Evolutionary conservation across 2,888 invertebrate species (phyloP).

Genomic region (Meloe dianella): DNA sequence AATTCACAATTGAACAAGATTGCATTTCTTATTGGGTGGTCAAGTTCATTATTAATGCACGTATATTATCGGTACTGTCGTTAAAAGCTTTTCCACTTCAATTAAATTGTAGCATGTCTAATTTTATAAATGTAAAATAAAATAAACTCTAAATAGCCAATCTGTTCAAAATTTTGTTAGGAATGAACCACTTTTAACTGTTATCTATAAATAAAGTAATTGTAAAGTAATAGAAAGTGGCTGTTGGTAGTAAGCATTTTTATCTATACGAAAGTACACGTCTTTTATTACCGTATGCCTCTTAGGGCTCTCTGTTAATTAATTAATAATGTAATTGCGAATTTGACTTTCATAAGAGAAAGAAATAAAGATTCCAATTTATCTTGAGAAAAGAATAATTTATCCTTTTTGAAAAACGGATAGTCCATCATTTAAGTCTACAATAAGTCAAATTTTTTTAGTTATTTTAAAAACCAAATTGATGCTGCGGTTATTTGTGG

Average conservation of each 20-base stretch:
- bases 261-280: no score
- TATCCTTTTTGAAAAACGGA: no score
- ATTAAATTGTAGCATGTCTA: not conserved
- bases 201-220: not conserved
- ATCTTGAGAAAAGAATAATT: no score
- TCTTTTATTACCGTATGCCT: no score
- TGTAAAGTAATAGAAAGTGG: not conserved
- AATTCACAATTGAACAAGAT: not conserved
- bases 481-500: no score
- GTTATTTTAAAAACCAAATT: no score
- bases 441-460: no score
- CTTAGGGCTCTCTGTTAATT: not conserved
- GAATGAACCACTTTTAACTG: not conserved
- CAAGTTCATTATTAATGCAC: not conserved
- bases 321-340: no score
- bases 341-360: no score
- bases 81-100: not conserved
- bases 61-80: not conserved
- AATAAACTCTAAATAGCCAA: not conserved
- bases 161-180: not conserved
- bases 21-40: slow-evolving; percentile 5
- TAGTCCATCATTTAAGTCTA: no score
- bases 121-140: not conserved
- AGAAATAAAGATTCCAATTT: no score
- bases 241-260: no score